Percentiles rank a stretch among this genome's conserved stretches.
Conservation (phyloP, 2,797 vertebrate genomes). For the Silurus aristotelis region DNA sequence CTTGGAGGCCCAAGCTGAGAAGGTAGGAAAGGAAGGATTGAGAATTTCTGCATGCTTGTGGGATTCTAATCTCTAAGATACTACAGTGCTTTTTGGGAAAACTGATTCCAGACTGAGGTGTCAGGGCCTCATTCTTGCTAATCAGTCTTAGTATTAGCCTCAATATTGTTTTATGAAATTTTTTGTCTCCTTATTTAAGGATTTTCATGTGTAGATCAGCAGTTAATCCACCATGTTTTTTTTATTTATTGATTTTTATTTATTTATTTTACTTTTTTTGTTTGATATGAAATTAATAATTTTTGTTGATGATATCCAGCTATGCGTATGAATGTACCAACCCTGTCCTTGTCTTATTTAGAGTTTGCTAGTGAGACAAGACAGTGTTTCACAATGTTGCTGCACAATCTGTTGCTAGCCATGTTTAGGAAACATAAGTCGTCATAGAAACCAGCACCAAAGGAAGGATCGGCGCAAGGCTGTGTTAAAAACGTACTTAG, state of each 20-base stretch:
- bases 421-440: neutral
- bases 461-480: neutral
- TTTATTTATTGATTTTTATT: neutral
- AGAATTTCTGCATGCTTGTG: constrained; percentile 43
- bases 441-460: neutral
- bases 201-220: too few species aligned
- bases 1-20: constrained; percentile 93
- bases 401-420: neutral
- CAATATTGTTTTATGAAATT: neutral
- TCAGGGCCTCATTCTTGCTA: neutral
- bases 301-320: neutral
- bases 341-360: neutral
- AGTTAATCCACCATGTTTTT: too few species aligned
- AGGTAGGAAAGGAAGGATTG: constrained; percentile 78
- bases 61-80: neutral
- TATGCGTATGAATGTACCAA: neutral
- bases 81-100: constrained; percentile 1
- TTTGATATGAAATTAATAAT: neutral
- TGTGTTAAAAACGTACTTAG: neutral
- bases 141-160: neutral
- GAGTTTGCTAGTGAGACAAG: neutral
- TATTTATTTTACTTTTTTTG: too few species aligned
- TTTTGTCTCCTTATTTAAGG: neutral
- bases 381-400: neutral
- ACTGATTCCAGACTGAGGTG: neutral